phyloP scores from a whole-genome alignment of 2,888 invertebrate species.

The Caenorhabditis sp. region DNA sequence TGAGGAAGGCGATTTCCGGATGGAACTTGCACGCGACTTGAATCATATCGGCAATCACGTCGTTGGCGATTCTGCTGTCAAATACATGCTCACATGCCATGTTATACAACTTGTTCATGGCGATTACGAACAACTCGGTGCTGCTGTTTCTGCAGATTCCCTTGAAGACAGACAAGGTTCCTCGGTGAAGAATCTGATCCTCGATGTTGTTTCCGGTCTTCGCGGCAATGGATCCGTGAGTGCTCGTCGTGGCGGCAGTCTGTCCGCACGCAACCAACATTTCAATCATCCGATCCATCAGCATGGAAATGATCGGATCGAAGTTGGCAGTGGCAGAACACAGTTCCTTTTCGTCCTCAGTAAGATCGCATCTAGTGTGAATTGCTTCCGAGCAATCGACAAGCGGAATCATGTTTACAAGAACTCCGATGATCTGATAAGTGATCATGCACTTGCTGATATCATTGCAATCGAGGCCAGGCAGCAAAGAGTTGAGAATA shows the following conservation, averaged over 20 bases:
- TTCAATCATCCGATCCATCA: slow-evolving; percentile 87
- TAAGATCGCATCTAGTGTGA: slow-evolving; percentile 87
- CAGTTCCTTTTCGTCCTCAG: slow-evolving; percentile 88
- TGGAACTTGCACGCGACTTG: slow-evolving; percentile 85
- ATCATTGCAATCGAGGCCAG: slow-evolving; percentile 94
- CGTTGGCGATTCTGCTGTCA: slow-evolving; percentile 91
- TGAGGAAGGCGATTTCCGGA: slow-evolving; percentile 75
- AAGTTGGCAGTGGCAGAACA: slow-evolving; percentile 92
- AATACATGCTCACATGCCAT: slow-evolving; percentile 89
- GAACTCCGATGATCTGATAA: slow-evolving; percentile 84
- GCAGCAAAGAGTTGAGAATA: slow-evolving; percentile 89
- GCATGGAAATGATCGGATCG: slow-evolving; percentile 92
- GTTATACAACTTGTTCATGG: slow-evolving; percentile 89
- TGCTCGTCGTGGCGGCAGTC: slow-evolving; percentile 50
- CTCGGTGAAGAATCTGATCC: slow-evolving; percentile 67
- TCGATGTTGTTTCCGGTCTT: slow-evolving; percentile 66
- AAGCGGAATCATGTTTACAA: slow-evolving; percentile 90
- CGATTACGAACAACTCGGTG: slow-evolving; percentile 85
- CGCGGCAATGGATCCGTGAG: slow-evolving; percentile 60
- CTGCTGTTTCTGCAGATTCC: slow-evolving; percentile 69
- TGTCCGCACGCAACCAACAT: slow-evolving; percentile 67
- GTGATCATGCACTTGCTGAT: slow-evolving; percentile 86
- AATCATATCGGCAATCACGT: slow-evolving; percentile 89
- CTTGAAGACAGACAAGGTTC: slow-evolving; percentile 68
- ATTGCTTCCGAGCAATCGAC: slow-evolving; percentile 91